Evolutionary conservation across 2,888 invertebrate genomes (phyloP), one percentile per base, ranked within the genome.

Genomic region (Heteromurus nitidus): DNA sequence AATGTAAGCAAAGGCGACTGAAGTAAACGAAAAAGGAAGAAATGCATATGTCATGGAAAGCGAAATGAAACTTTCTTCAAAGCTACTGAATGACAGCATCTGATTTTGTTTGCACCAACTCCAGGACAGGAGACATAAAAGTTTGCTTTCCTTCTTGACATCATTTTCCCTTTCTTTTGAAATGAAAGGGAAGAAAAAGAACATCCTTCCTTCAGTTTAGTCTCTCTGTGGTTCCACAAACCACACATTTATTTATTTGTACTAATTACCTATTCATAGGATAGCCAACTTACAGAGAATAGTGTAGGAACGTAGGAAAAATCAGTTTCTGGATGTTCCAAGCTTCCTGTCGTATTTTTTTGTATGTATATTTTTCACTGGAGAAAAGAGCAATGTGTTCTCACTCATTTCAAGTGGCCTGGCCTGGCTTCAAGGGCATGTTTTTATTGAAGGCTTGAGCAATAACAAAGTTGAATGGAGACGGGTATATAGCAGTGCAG

Each of bases 351-450:
- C n/a, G n/a, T n/a, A n/a, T n/a, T n/a, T n/a, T n/a, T n/a, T n/a
- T n/a, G n/a, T n/a, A n/a, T n/a, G n/a, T n/a, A n/a, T n/a, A n/a
- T n/a, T n/a, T n/a, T n/a, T n/a, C n/a, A n/a, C n/a, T n/a, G n/a
- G n/a, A n/a, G n/a, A 42, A 42, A 28, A 3, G 58, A 72, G 60
- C 62, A 44, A 62, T 72, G 30, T 72, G 60, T 60, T 62, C 20
- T 31, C 60, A 16, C 20, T 72, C 62, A 60, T 13, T 36, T 36
- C 7, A 9, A 36, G 36, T 13, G 5, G 7, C 36, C n/a, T n/a
- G n/a, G n/a, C n/a, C n/a, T n/a, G n/a, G n/a, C n/a, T n/a, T n/a
- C n/a, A n/a, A n/a, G n/a, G n/a, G n/a, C n/a, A n/a, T n/a, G n/a
- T n/a, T n/a, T n/a, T n/a, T n/a, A n/a, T n/a, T n/a, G n/a, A n/a